Evolutionary conservation across 2,888 invertebrate genomes (phyloP).

Genomic region (Syritta pipiens): DNA sequence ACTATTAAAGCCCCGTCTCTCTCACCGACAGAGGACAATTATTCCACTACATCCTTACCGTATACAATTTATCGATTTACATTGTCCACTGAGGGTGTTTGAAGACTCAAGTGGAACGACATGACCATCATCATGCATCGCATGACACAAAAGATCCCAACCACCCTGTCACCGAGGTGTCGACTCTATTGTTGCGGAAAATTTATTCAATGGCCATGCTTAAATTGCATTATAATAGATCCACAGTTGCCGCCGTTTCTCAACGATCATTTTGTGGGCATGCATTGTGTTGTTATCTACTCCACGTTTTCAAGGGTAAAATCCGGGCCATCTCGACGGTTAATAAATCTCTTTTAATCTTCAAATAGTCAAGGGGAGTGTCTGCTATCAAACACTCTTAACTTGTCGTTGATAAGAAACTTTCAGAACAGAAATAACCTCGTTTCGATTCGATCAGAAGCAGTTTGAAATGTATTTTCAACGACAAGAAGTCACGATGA

Average conservation of each 20-base stretch:
- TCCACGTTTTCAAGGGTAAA: background rate
- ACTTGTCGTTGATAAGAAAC: background rate
- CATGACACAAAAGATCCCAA: conserved; percentile 35
- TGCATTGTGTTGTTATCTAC: conserved; percentile 11
- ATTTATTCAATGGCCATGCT: background rate
- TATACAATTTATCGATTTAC: conserved; percentile 51
- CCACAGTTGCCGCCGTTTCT: conserved; percentile 3
- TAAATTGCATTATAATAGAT: conserved; percentile 43
- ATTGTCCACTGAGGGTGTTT: conserved; percentile 33
- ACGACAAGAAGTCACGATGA: too few species aligned
- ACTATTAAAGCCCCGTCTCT: too few species aligned
- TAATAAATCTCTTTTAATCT: conserved; percentile 2
- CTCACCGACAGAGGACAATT: too few species aligned
- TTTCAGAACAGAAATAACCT: too few species aligned
- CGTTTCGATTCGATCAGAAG: too few species aligned
- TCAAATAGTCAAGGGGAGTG: conserved; percentile 2
- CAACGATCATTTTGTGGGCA: too few species aligned
- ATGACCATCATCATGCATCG: conserved; percentile 2
- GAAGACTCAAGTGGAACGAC: conserved; percentile 36
- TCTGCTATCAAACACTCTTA: background rate
- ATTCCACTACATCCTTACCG: conserved; percentile 8
- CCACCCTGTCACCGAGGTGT: conserved; percentile 46
- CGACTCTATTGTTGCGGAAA: background rate
- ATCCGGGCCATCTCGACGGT: background rate
- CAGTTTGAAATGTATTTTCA: too few species aligned